These are phyloP conservation scores for Drosophila greeni DNA, from an alignment of 2,888 invertebrate species.

Conservation along the genomic window DNA sequence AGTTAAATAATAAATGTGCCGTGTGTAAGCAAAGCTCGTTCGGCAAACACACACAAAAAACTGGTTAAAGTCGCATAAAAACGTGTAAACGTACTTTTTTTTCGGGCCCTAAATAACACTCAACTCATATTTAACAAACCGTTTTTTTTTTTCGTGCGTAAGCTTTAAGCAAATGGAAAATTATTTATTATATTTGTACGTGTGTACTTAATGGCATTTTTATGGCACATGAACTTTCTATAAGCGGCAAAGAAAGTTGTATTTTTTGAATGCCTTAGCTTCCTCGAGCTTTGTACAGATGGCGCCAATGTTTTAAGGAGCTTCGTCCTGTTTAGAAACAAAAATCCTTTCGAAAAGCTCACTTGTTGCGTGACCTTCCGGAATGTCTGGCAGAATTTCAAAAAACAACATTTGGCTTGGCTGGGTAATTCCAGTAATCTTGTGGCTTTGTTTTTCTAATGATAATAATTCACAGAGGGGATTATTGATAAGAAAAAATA, in stretches of 20 bases:
- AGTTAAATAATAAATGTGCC: neutral
- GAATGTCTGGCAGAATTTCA: neutral
- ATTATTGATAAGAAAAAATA: conserved; percentile 5
- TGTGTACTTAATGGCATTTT: conserved; percentile 32
- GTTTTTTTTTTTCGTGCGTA: conserved; percentile 14
- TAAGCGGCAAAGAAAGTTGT: conserved; percentile 28
- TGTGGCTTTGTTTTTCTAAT: neutral
- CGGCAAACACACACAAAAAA: neutral
- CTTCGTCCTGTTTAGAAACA: conserved; percentile 12
- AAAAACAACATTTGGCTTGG: neutral
- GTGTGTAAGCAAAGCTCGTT: neutral
- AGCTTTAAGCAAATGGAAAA: conserved; percentile 21
- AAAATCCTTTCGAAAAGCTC: conserved; percentile 22
- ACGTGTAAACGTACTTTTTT: conserved; percentile 12
- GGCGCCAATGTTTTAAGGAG: conserved; percentile 19
- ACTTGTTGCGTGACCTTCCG: conserved; percentile 23
- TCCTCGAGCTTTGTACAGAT: conserved; percentile 25
- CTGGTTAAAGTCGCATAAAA: conserved; percentile 9
- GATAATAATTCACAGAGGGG: neutral
- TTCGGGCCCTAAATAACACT: conserved; percentile 17
- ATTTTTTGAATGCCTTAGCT: neutral
- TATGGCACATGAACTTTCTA: conserved; percentile 39
- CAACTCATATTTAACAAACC: conserved; percentile 33
- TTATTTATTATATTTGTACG: conserved; percentile 24
- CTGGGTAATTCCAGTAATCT: neutral